A percentile compares a stretch with the other conserved stretches of the same genome.
phyloP scores from a whole-genome alignment of 2,113 vertebrate genomes.

The Chitala chitala region DNA sequence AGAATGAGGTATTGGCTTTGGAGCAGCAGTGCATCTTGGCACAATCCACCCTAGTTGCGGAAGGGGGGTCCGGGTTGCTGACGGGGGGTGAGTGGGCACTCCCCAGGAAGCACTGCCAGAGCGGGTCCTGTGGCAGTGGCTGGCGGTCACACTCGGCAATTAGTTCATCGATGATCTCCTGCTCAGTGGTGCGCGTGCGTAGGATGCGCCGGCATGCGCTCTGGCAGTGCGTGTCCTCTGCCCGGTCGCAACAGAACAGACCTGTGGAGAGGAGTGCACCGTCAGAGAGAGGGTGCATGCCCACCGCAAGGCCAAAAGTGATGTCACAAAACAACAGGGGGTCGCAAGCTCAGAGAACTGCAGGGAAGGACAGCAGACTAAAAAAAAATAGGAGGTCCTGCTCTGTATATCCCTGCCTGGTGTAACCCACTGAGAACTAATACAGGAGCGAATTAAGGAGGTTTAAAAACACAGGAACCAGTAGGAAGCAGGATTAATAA shows the following conservation, averaged over 20 bases:
- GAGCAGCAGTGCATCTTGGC: conserved; percentile 97
- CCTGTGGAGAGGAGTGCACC: conserved; percentile 53
- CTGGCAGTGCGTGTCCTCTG: conserved; percentile 85
- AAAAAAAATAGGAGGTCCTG: too few relatives aligned
- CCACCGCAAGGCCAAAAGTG: too few relatives aligned
- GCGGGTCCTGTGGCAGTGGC: conserved; percentile 94
- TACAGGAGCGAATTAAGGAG: too few relatives aligned
- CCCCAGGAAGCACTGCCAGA: conserved; percentile 96
- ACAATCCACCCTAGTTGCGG: conserved; percentile 84
- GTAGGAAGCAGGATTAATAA: not conserved
- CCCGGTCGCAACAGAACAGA: conserved; percentile 92
- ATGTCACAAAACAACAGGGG: too few relatives aligned
- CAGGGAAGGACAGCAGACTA: too few relatives aligned
- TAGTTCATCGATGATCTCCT: conserved; percentile 94
- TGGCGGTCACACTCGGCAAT: conserved; percentile 85
- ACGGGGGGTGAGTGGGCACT: conserved; percentile 78
- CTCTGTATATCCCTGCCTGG: too few relatives aligned
- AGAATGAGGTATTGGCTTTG: conserved; percentile 89
- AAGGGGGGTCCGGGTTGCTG: conserved; percentile 76
- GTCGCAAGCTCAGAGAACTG: too few relatives aligned
- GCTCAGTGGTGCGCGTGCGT: conserved; percentile 91
- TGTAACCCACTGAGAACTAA: too few relatives aligned
- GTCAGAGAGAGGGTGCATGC: not conserved
- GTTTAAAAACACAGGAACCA: too few relatives aligned
- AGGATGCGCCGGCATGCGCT: conserved; percentile 84